phyloP scores from a whole-genome alignment of 2,888 invertebrate species.

The Drosophila diplacantha region DNA sequence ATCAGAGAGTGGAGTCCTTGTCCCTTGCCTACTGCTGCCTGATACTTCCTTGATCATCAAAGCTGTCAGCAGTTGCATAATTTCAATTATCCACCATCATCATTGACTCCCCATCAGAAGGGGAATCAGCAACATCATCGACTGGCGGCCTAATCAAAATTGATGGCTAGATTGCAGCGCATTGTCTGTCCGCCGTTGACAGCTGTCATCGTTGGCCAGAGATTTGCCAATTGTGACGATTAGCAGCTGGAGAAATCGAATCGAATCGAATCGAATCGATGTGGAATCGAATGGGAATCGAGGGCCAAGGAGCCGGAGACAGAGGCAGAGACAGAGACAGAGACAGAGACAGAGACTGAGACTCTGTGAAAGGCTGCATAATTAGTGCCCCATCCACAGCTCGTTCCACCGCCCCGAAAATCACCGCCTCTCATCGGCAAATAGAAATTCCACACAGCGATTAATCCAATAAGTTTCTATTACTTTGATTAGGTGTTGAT shows the following conservation, averaged over 20 bases:
- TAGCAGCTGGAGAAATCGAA: slow-evolving; percentile 14
- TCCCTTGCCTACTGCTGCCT: background rate
- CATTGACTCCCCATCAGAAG: background rate
- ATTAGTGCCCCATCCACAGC: slow-evolving; percentile 16
- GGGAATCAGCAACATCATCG: slow-evolving; percentile 2
- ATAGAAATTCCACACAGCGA: slow-evolving; percentile 65
- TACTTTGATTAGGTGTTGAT: slow-evolving; percentile 72
- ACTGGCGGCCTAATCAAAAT: slow-evolving; percentile 58
- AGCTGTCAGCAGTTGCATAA: slow-evolving; percentile 42
- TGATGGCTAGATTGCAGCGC: slow-evolving; percentile 53
- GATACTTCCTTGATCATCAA: slow-evolving; percentile 1
- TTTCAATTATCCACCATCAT: slow-evolving; percentile 53
- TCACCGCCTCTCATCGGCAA: slow-evolving; percentile 45
- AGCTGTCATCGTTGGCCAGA: slow-evolving; percentile 61
- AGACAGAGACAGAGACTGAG: background rate
- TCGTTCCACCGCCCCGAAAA: background rate
- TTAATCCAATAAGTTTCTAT: slow-evolving; percentile 71
- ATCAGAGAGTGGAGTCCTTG: background rate
- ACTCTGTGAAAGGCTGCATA: background rate
- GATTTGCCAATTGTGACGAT: slow-evolving; percentile 44
- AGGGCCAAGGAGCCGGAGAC: background rate
- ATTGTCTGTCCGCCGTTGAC: slow-evolving; percentile 47
- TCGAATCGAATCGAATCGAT: background rate
- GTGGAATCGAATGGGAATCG: background rate
- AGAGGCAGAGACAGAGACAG: background rate